Conservation (phyloP, 2,797 vertebrate species). For the Tauraco hartlaubi region DNA sequence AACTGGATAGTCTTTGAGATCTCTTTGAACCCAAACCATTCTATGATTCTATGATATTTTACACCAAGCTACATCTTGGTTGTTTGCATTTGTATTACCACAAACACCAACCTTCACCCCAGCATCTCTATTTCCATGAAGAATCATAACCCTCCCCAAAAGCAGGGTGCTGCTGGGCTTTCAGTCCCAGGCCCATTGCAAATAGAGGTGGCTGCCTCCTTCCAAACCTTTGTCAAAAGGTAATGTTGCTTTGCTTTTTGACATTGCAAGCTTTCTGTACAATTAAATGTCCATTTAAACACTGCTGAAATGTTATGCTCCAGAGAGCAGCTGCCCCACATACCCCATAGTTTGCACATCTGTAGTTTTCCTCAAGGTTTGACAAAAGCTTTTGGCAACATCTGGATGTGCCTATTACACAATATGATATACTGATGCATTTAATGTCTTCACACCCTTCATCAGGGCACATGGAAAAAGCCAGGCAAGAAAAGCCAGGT, state of each 20-base stretch:
- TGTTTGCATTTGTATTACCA: background rate
- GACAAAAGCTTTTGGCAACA: background rate
- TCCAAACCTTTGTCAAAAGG: background rate
- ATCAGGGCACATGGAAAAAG: background rate
- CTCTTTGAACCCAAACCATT: too few relatives aligned
- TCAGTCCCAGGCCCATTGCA: rapidly evolving
- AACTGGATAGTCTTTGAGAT: too few relatives aligned
- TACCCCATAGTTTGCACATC: too few relatives aligned
- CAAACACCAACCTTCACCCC: background rate
- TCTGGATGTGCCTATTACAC: background rate
- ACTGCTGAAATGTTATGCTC: background rate
- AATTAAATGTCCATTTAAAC: background rate
- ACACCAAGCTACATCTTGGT: background rate
- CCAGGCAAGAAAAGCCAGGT: background rate
- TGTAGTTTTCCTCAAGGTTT: background rate
- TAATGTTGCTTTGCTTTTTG: background rate
- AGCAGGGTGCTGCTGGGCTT: background rate
- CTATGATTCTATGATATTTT: background rate
- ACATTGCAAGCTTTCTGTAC: background rate
- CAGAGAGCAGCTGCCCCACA: too few relatives aligned
- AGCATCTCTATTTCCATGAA: background rate
- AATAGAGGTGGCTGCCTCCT: background rate
- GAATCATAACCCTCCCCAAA: background rate
- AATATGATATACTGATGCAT: background rate
- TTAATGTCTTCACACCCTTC: background rate